Evolutionary conservation across 2,888 invertebrate genomes (phyloP).

Genomic region (Sialis fuliginosa): DNA sequence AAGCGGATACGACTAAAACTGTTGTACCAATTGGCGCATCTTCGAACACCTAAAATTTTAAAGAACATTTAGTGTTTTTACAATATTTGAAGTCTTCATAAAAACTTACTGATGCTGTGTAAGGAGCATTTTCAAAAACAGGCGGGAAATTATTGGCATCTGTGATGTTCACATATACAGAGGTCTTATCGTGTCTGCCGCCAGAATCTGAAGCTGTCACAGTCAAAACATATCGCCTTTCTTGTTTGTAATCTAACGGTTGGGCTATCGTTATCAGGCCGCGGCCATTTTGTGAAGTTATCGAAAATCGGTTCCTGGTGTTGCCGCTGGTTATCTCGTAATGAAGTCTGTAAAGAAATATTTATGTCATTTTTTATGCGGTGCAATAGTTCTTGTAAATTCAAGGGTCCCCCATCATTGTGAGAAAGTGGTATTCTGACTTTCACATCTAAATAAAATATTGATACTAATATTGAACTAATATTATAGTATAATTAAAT

Average conservation of each 20-base stretch:
- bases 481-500: not conserved
- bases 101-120: slow-evolving; percentile 52
- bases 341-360: slow-evolving; percentile 17
- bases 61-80: slow-evolving; percentile 39
- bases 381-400: not conserved
- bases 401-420: no score
- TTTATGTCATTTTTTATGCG: no score
- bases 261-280: slow-evolving; percentile 79
- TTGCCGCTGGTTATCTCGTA: slow-evolving; percentile 39
- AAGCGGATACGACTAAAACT: slow-evolving; percentile 78
- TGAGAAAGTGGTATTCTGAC: no score
- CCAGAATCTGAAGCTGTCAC: slow-evolving; percentile 81
- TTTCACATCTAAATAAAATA: no score
- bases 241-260: slow-evolving; percentile 82
- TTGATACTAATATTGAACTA: no score
- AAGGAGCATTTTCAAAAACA: slow-evolving; percentile 84
- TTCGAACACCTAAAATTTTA: slow-evolving; percentile 53
- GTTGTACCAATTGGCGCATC: slow-evolving; percentile 84
- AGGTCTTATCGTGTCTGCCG: slow-evolving; percentile 71
- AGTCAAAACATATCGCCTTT: slow-evolving; percentile 70
- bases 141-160: slow-evolving; percentile 92
- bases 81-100: slow-evolving; percentile 18
- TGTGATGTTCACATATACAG: slow-evolving; percentile 80
- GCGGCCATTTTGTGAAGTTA: slow-evolving; percentile 76
- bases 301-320: slow-evolving; percentile 69